Evolutionary conservation across 64 coral and sea anemone genomes (phyloP).

Genomic region (Dendronephthya gigantea): DNA sequence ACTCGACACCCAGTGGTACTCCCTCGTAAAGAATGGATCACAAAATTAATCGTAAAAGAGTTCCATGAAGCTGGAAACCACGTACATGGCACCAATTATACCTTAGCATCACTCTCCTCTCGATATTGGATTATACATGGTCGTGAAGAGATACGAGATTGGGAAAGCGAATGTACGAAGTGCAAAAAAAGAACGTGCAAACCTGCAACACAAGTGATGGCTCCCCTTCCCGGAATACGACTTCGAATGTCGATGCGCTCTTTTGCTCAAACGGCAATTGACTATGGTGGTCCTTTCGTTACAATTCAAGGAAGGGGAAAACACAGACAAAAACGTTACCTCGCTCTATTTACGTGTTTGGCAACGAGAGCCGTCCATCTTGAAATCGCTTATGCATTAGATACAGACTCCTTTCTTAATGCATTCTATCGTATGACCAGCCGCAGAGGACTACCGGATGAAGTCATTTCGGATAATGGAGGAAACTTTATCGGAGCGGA

Average conservation of each 20-base stretch:
- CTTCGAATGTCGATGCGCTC: background rate
- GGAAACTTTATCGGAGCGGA: conserved; percentile 20
- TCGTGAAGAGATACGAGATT: conserved; percentile 50
- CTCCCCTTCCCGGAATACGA: conserved; percentile 7
- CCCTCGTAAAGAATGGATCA: conserved; percentile 39
- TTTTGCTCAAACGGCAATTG: conserved; percentile 20
- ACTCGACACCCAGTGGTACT: conserved; percentile 26
- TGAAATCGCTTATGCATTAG: conserved; percentile 21
- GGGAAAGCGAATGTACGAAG: conserved; percentile 31
- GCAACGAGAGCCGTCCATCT: conserved; percentile 32
- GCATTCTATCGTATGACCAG: conserved; percentile 39
- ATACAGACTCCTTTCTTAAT: conserved; percentile 24
- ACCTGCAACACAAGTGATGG: conserved; percentile 27
- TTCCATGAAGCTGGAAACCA: conserved; percentile 36
- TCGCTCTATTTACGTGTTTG: conserved; percentile 29
- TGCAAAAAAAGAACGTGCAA: conserved; percentile 37
- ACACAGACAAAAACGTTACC: conserved; percentile 27
- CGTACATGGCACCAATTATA: conserved; percentile 38
- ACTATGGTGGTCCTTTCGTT: conserved; percentile 21
- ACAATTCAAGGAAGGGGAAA: conserved; percentile 36
- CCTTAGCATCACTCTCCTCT: conserved; percentile 24
- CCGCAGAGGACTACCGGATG: conserved; percentile 14
- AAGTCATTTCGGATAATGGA: conserved; percentile 31
- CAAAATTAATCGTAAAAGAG: conserved; percentile 37
- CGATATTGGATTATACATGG: conserved; percentile 46